These are phyloP conservation scores for Montipora foliosa DNA, from an alignment of 64 coral and sea anemone genomes.

Conservation along the genomic window DNA sequence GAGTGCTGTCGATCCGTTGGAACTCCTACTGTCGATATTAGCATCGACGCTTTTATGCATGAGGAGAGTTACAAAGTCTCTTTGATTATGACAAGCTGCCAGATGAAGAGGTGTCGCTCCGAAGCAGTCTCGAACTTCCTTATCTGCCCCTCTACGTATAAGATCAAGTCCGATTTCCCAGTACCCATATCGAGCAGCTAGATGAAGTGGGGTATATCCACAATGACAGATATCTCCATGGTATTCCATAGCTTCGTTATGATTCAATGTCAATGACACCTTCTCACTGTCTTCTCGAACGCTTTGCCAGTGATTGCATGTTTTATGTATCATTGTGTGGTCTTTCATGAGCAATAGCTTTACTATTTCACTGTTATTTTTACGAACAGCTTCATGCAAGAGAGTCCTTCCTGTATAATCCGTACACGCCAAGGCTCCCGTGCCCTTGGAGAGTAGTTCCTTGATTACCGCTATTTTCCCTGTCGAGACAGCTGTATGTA, in stretches of 20 bases:
- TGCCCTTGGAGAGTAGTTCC: background rate
- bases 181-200: background rate
- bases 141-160: background rate
- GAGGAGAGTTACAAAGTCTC: background rate
- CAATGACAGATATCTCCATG: background rate
- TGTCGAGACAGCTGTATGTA: constrained; percentile 15
- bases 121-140: background rate
- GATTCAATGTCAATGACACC: background rate
- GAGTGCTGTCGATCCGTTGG: constrained; percentile 30
- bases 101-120: constrained; percentile 35
- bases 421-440: background rate
- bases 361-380: background rate
- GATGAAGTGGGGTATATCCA: constrained; percentile 13
- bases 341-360: background rate
- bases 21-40: constrained; percentile 1
- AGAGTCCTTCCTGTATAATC: constrained; percentile 50
- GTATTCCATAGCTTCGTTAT: background rate
- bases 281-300: background rate
- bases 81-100: constrained; percentile 42
- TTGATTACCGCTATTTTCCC: background rate
- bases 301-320: background rate
- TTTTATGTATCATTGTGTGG: background rate
- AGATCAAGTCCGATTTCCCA: background rate
- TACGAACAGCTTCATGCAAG: constrained; percentile 7
- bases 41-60: background rate